phyloP scores from a whole-genome alignment of 2,888 invertebrate species.

The Machimus rusticus region DNA sequence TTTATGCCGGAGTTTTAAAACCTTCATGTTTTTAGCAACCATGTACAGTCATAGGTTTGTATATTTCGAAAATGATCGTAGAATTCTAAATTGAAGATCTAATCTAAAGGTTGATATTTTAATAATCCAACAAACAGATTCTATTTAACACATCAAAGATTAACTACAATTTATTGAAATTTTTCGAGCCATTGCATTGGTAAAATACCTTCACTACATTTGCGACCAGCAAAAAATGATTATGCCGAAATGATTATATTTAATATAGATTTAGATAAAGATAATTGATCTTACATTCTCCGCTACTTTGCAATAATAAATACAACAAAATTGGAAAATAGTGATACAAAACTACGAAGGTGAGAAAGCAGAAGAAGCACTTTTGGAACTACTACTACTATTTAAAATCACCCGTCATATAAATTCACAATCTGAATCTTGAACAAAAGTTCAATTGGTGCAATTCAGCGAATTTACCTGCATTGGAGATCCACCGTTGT shows the following conservation, averaged over 20 bases:
- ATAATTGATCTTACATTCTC: not conserved
- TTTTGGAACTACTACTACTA: conserved; percentile 3
- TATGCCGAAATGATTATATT: not conserved
- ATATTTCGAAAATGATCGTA: too few species aligned
- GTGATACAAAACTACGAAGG: conserved; percentile 1
- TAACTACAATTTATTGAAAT: too few species aligned
- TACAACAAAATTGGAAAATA: not conserved
- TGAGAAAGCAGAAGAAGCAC: conserved; percentile 1
- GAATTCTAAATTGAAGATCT: too few species aligned
- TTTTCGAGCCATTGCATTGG: not conserved
- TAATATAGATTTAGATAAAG: not conserved
- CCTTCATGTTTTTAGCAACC: too few species aligned
- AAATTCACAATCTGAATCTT: not conserved
- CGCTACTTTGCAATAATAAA: not conserved
- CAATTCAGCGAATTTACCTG: conserved; percentile 70
- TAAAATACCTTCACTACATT: not conserved
- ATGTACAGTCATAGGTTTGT: too few species aligned
- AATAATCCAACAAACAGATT: too few species aligned
- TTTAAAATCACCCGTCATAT: not conserved
- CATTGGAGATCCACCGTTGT: conserved; percentile 86
- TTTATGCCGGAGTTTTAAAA: too few species aligned
- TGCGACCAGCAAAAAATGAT: not conserved
- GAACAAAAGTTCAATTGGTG: not conserved
- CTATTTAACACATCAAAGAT: too few species aligned
- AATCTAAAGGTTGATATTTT: too few species aligned